phyloP scores from a whole-genome alignment of 2,888 invertebrate species.

The Drosophila borealis region DNA sequence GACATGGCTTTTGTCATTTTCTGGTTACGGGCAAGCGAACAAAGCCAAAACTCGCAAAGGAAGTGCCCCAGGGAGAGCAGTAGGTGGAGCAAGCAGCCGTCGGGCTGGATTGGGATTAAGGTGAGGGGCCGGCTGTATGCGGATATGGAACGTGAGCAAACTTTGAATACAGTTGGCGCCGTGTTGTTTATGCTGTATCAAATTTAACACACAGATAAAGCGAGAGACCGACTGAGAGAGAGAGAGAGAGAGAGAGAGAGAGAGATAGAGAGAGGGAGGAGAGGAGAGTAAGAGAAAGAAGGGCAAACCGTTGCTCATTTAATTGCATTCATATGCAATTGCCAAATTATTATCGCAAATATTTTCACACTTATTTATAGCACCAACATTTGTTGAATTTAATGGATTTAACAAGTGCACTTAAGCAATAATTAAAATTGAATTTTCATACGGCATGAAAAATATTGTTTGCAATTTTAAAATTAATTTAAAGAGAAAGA shows the following conservation, averaged over 20 bases:
- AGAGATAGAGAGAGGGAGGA: neutral
- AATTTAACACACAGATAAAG: slow-evolving; percentile 41
- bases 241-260: neutral
- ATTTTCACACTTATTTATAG: slow-evolving; percentile 1
- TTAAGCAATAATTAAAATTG: neutral
- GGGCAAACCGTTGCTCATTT: slow-evolving; percentile 1
- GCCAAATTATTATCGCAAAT: neutral
- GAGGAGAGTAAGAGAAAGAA: neutral
- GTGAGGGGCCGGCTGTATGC: slow-evolving; percentile 30
- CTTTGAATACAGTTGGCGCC: slow-evolving; percentile 61
- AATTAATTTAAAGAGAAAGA: neutral
- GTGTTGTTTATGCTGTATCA: slow-evolving; percentile 65
- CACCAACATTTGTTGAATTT: neutral
- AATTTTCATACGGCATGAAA: neutral
- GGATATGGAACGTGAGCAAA: slow-evolving; percentile 58
- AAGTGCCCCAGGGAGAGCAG: slow-evolving; percentile 24
- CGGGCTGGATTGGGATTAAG: neutral
- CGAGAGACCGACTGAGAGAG: neutral
- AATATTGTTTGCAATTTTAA: neutral
- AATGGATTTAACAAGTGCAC: neutral
- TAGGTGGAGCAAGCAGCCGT: neutral
- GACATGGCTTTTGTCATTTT: slow-evolving; percentile 79
- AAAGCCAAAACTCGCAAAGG: slow-evolving; percentile 53
- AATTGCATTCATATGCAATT: slow-evolving; percentile 13
- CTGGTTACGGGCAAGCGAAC: slow-evolving; percentile 77